Conservation (phyloP, 1,140 invertebrate genomes). For the Drosophila dunni region DNA sequence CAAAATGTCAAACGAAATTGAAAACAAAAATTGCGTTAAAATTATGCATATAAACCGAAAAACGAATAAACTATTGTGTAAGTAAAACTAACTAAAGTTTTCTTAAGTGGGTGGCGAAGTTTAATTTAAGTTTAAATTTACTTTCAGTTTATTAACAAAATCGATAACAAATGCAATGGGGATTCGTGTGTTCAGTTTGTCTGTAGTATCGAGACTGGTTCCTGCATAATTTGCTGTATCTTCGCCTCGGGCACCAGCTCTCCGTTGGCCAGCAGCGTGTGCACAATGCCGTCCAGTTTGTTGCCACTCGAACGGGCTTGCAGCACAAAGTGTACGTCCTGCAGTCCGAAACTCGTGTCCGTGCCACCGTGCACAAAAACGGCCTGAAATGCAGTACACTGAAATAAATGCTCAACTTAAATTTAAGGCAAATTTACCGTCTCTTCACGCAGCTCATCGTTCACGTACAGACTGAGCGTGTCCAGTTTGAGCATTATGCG, state of each 20-base stretch:
- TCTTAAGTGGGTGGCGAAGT: too few relatives aligned
- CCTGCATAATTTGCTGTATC: conserved; percentile 82
- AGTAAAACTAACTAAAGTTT: conserved; percentile 38
- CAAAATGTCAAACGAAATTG: conserved; percentile 76
- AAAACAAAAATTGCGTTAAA: conserved; percentile 68
- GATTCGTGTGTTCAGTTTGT: conserved; percentile 46
- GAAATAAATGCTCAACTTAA: background rate
- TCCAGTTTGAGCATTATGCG: conserved; percentile 88
- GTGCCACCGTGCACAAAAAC: conserved; percentile 93
- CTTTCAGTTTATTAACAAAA: conserved; percentile 5
- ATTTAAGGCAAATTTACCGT: conserved; percentile 42
- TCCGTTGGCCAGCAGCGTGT: conserved; percentile 76
- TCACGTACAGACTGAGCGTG: conserved; percentile 79
- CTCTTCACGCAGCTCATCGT: conserved; percentile 77
- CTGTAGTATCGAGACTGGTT: conserved; percentile 77
- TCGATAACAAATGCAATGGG: conserved; percentile 53
- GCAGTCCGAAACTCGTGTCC: conserved; percentile 89
- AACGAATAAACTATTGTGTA: conserved; percentile 79
- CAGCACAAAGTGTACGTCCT: conserved; percentile 75
- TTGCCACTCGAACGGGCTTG: conserved; percentile 83
- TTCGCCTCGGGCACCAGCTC: conserved; percentile 75
- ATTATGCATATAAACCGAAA: conserved; percentile 76
- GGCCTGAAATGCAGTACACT: conserved; percentile 86
- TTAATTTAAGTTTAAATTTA: too few relatives aligned
- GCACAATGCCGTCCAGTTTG: conserved; percentile 78